A percentile compares a stretch with the other conserved stretches of the same genome.
Conservation (phyloP, 2,113 vertebrate species). For the Oreotrochilus melanogaster region DNA sequence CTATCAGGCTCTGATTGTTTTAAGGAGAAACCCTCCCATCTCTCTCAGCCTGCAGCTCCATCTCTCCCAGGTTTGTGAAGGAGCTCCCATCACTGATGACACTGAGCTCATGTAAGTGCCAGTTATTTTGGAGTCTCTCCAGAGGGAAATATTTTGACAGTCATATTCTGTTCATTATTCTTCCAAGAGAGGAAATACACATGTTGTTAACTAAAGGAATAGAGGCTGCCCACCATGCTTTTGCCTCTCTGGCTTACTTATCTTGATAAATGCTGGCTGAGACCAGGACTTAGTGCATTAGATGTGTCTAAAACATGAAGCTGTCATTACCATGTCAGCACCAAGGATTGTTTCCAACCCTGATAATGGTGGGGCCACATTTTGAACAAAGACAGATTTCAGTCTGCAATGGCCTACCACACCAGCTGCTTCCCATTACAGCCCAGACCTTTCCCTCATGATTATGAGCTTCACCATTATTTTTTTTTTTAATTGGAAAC, state of each 20-base stretch:
- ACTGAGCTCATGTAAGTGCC: slow-evolving; percentile 26
- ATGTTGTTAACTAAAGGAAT: slow-evolving; percentile 33
- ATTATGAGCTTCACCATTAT: background rate
- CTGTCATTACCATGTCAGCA: slow-evolving; percentile 68
- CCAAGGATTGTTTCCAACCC: slow-evolving; percentile 51
- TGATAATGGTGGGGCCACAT: slow-evolving; percentile 54
- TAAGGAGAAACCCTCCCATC: background rate
- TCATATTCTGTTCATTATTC: slow-evolving; percentile 55
- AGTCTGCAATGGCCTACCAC: slow-evolving; percentile 23
- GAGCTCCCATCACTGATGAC: background rate
- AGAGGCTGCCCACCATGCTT: slow-evolving; percentile 59
- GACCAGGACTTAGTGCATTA: slow-evolving; percentile 64
- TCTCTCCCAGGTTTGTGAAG: background rate
- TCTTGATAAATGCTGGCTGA: slow-evolving; percentile 71
- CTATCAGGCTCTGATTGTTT: background rate
- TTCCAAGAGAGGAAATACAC: slow-evolving; percentile 37
- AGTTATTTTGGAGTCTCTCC: slow-evolving; percentile 54
- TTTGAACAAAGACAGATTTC: slow-evolving; percentile 60
- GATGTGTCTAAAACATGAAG: slow-evolving; percentile 66
- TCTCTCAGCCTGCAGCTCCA: background rate
- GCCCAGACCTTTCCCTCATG: slow-evolving; percentile 31
- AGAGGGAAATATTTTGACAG: slow-evolving; percentile 63
- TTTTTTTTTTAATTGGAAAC: slow-evolving; percentile 38
- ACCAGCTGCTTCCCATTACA: slow-evolving; percentile 62
- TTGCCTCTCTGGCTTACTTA: slow-evolving; percentile 50